Evolutionary conservation across 2,888 invertebrate species (phyloP), one percentile per base, ranked within the genome.

Genomic region (Elegia similella): DNA sequence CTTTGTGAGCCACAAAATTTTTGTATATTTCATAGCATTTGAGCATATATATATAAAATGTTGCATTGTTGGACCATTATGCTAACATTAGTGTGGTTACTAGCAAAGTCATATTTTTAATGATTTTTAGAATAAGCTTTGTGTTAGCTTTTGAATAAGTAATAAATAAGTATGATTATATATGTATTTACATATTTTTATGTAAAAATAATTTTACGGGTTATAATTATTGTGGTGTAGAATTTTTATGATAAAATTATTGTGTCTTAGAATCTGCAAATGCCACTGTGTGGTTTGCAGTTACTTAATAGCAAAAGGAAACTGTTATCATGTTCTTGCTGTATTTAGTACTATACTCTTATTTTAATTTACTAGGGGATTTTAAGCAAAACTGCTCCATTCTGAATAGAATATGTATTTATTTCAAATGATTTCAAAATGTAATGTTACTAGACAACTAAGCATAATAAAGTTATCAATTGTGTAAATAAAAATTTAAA

Each of bases 381-480:
- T 42, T 12, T 42, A 13, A 34, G 50, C 56, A 15, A 42, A 52
- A 10, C 38, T 42, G 46, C 23, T 50, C n/a, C 10, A 15, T 50
- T 34, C 34, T 50, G 34, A 50, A 50, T 38, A 34, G 50, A 38
- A 50, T 48, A 43, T 58, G 50, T 57, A 57, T 59, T 46, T 63
- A 59, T 62, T 60, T 60, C 55, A 59, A 62, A 54, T 65, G 52
- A 59, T 62, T 65, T 29, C 17, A 47, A 47, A 12, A 12, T 30
- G 47, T 47, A 47, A 47, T 32, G 13, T 50, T 34, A 34, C 34
- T 34, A 34, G 50, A 32, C 34, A 50, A 34, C 48, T 53, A 53
- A 53, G 32, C 48, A 38, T 56, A 42, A 50, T 32, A 42, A 42
- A 44, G 56, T 56, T 50, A 42, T 44, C 30, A 43, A 34, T 55